Evolutionary conservation across 2,888 invertebrate species (phyloP).

Genomic region (Troilus luridus): DNA sequence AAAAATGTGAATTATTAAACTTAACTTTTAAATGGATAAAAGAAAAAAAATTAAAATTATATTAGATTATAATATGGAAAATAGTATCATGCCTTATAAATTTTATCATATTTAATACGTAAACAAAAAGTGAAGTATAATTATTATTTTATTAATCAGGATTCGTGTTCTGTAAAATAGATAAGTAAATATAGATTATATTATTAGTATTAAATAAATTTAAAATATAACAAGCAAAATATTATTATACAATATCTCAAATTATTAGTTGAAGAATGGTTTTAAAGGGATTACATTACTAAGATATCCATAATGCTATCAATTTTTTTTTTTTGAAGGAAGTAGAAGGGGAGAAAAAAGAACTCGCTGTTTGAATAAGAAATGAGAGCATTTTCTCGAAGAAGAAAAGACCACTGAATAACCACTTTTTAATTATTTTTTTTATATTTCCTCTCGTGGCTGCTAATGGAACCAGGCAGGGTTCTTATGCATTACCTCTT

Average conservation of each 20-base stretch:
- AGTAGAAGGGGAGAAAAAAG: not conserved
- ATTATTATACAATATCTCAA: not conserved
- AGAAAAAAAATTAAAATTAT: too few species aligned
- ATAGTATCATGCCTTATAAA: too few species aligned
- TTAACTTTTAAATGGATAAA: too few species aligned
- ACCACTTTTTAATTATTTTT: conserved; percentile 25
- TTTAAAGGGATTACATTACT: not conserved
- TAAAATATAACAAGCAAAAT: not conserved
- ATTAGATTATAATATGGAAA: too few species aligned
- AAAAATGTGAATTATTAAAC: too few species aligned
- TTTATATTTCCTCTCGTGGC: not conserved
- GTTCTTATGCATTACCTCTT: not conserved
- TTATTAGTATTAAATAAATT: not conserved
- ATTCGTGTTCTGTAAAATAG: too few species aligned
- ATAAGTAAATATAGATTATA: too few species aligned
- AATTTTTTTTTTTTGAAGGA: not conserved
- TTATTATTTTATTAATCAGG: too few species aligned
- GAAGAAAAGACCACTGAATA: conserved; percentile 15
- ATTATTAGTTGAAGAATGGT: not conserved
- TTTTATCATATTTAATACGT: too few species aligned
- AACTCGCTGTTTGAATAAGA: not conserved
- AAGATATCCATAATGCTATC: not conserved
- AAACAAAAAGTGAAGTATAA: too few species aligned
- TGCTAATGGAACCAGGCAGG: not conserved
- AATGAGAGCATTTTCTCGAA: conserved; percentile 8